Conservation (phyloP, 64 coral and sea anemone species). For the Pachyseris speciosa region DNA sequence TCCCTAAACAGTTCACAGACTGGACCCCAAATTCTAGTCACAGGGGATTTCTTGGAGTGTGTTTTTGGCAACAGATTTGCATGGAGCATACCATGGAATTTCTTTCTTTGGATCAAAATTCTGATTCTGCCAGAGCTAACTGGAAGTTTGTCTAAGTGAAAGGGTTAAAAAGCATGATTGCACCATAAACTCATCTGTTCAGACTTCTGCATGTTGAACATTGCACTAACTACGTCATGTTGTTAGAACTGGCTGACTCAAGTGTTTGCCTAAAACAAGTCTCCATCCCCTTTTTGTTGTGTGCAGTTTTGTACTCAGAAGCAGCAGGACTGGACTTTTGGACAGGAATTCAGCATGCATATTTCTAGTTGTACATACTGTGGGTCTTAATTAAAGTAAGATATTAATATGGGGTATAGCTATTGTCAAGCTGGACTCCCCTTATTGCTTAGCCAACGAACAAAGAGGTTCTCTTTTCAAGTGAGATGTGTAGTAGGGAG, state of each 20-base stretch:
- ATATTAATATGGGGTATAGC: no score
- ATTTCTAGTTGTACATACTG: background rate
- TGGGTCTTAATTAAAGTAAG: background rate
- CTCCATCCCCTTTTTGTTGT: background rate
- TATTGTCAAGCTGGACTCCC: background rate
- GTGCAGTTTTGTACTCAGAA: background rate
- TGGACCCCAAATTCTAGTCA: no score
- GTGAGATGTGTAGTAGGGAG: no score
- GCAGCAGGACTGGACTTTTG: constrained; percentile 33
- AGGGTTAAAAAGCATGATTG: background rate
- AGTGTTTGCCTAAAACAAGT: background rate
- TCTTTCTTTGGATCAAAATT: background rate
- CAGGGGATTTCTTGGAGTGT: no score
- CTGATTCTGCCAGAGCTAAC: background rate
- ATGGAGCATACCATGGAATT: no score
- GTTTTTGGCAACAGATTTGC: no score
- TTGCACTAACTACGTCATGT: background rate
- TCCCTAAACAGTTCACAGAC: no score
- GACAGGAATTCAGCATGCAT: constrained; percentile 48
- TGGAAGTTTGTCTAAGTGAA: background rate
- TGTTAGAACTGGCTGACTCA: constrained; percentile 46
- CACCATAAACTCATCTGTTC: background rate
- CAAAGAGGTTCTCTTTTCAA: no score
- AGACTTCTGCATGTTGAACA: background rate
- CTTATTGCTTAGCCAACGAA: no score